Percentiles rank a stretch among this genome's conserved stretches.
phyloP scores from a whole-genome alignment of 2,113 vertebrate species.

The Excalfactoria chinensis region DNA sequence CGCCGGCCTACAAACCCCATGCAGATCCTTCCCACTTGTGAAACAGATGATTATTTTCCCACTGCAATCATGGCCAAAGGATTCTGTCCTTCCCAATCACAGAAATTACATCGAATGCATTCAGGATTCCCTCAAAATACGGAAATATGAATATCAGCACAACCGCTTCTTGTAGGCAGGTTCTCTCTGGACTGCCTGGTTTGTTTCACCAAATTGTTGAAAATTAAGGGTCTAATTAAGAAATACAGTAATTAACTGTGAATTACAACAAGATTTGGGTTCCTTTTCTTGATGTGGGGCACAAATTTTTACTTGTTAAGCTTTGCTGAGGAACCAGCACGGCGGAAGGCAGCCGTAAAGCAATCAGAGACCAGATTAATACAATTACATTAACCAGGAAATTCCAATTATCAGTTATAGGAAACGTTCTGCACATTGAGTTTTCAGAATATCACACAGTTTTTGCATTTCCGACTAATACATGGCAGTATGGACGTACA shows the following conservation, averaged over 20 bases:
- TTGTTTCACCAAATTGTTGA: slow-evolving; percentile 17
- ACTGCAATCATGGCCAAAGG: background rate
- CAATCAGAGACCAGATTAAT: background rate
- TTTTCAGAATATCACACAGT: background rate
- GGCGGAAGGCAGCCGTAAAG: background rate
- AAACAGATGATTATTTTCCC: background rate
- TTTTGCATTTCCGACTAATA: background rate
- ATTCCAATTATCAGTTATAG: slow-evolving; percentile 24
- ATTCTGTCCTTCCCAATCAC: background rate
- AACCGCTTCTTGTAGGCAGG: background rate
- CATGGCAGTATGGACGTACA: background rate
- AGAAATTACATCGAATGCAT: background rate
- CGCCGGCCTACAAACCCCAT: background rate
- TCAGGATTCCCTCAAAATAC: background rate
- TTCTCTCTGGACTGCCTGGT: background rate
- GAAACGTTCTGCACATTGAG: background rate
- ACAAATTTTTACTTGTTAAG: slow-evolving; percentile 14
- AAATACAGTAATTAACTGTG: slow-evolving; percentile 50
- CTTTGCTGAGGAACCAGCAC: background rate
- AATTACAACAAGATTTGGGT: slow-evolving; percentile 10
- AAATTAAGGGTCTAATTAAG: slow-evolving; percentile 49
- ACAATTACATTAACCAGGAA: background rate
- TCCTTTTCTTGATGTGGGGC: background rate
- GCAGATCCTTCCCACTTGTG: background rate
- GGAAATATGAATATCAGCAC: background rate